Evolutionary conservation across 2,888 invertebrate genomes (phyloP).

Genomic region (Epistrophe eligans): DNA sequence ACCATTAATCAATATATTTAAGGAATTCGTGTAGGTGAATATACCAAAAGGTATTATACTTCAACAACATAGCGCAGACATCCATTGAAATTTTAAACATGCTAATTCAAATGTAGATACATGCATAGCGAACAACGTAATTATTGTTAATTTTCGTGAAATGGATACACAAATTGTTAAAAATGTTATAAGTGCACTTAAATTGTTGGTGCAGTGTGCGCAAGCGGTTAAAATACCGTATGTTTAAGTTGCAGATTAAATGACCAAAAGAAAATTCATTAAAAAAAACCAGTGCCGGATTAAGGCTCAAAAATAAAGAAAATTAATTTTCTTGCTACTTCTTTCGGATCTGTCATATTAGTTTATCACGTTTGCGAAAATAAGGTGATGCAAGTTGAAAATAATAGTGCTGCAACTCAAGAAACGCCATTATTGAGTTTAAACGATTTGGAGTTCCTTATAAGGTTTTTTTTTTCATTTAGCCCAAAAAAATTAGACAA

Average conservation of each 20-base stretch:
- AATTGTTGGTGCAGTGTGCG: conserved; percentile 1
- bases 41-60: too few relatives aligned
- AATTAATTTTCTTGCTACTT: too few relatives aligned
- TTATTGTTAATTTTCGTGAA: conserved; percentile 66
- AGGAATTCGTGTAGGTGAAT: background rate
- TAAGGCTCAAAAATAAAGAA: background rate
- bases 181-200: conserved; percentile 54
- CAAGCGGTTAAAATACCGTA: background rate
- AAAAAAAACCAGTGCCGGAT: background rate
- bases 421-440: too few relatives aligned
- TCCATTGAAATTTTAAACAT: conserved; percentile 46
- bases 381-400: too few relatives aligned
- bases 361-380: too few relatives aligned
- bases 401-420: too few relatives aligned
- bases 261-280: conserved; percentile 1
- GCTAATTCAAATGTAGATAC: conserved; percentile 57
- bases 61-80: conserved; percentile 2
- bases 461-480: too few relatives aligned
- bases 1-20: conserved; percentile 41
- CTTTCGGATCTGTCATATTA: too few relatives aligned
- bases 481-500: too few relatives aligned
- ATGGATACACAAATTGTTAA: conserved; percentile 70
- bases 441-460: too few relatives aligned
- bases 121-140: conserved; percentile 51
- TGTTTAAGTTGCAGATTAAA: conserved; percentile 25